Conservation (phyloP, 2,888 invertebrate species). For the Scotopteryx bipunctaria region DNA sequence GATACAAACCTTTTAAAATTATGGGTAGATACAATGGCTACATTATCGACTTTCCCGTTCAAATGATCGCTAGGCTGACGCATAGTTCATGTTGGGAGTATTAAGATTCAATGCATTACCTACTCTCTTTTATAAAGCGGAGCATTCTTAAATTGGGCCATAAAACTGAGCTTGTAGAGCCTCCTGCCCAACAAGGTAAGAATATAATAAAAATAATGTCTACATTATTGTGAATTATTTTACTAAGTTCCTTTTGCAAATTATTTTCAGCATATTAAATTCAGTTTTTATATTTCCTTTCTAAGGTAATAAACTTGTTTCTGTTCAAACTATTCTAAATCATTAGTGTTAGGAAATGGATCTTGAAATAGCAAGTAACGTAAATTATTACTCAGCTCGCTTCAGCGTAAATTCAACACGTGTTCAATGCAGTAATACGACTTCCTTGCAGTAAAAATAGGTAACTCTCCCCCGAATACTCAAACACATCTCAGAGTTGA, state of each 20-base stretch:
- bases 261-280: constrained; percentile 23
- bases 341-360: constrained; percentile 50
- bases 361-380: constrained; percentile 60
- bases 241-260: constrained; percentile 43
- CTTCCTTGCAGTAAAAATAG: constrained; percentile 33
- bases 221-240: constrained; percentile 70
- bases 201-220: constrained; percentile 74
- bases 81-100: constrained; percentile 14
- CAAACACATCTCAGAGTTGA: too few species aligned
- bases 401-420: constrained; percentile 55
- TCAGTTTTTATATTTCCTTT: constrained; percentile 33
- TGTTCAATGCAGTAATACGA: constrained; percentile 46
- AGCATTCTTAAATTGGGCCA: constrained; percentile 73
- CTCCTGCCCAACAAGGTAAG: constrained; percentile 61
- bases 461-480: too few species aligned
- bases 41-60: constrained; percentile 8
- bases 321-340: constrained; percentile 17
- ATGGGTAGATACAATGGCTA: constrained; percentile 28
- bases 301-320: constrained; percentile 25
- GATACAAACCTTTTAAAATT: constrained; percentile 50
- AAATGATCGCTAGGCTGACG: constrained; percentile 7
- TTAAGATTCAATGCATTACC: constrained; percentile 57
- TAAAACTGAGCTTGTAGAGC: constrained; percentile 69
- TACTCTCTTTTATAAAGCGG: constrained; percentile 65
- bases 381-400: constrained; percentile 57